Evolutionary conservation across 2,888 invertebrate genomes (phyloP).

Genomic region (Aquatica leii): DNA sequence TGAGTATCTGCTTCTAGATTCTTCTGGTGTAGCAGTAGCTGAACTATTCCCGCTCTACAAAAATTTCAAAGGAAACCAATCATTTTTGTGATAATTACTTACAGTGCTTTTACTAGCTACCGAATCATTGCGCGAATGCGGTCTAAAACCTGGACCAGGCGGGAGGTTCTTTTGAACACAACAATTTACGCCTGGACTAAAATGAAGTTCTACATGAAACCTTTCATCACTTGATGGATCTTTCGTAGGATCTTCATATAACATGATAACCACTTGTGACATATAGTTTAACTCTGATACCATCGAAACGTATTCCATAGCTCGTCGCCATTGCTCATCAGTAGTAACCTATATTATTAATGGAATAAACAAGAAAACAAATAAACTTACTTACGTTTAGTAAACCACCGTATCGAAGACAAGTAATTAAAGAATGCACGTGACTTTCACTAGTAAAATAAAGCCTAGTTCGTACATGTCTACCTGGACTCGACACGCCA

Average conservation of each 20-base stretch:
- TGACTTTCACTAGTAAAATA: slow-evolving; percentile 99
- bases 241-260: slow-evolving; percentile 98
- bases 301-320: slow-evolving; percentile 98
- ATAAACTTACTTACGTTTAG: slow-evolving; percentile 79
- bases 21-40: slow-evolving; percentile 65
- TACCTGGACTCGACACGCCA: slow-evolving; percentile 96
- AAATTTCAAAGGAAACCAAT: background rate
- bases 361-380: slow-evolving; percentile 24
- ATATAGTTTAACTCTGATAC: slow-evolving; percentile 99
- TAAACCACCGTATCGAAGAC: slow-evolving; percentile 91
- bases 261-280: slow-evolving; percentile 98
- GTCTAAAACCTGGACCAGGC: slow-evolving; percentile 91
- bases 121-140: slow-evolving; percentile 88
- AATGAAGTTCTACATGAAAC: slow-evolving; percentile 98
- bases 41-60: slow-evolving; percentile 71
- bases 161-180: slow-evolving; percentile 94
- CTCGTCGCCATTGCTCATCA: slow-evolving; percentile 98
- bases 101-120: slow-evolving; percentile 69
- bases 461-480: slow-evolving; percentile 97
- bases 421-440: slow-evolving; percentile 96
- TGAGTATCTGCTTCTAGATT: slow-evolving; percentile 57
- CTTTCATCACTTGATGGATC: slow-evolving; percentile 90
- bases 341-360: slow-evolving; percentile 67
- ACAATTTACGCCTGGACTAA: slow-evolving; percentile 97
- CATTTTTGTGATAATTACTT: slow-evolving; percentile 45